Base-by-base conservation (phyloP, 92 coral and sea anemone genomes). In the Epizoanthus illoricatus region DNA sequence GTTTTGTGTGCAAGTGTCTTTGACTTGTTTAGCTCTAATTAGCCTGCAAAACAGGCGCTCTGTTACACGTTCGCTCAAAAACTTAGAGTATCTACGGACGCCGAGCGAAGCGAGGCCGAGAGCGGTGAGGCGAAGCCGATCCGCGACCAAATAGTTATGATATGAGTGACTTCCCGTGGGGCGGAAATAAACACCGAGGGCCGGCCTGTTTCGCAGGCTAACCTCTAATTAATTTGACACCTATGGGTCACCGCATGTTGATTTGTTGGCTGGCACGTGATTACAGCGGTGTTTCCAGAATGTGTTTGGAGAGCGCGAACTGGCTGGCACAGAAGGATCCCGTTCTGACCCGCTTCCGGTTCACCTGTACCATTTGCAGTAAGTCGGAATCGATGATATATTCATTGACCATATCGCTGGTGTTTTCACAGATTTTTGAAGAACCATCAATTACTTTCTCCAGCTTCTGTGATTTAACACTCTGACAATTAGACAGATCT, bases 211-310 rank as follows among this genome's bases (percentile, higher is more conserved):
- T 42, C 47, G 47, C 47, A 5, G 47, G 47, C 47, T 42, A 5
- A 45, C 49, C 49, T 7, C 8, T 7, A 28, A 45, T 45, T 45
- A 5, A 45, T 7, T 7, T 7, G 49, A 5, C 49, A 9, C 10
- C 11, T 49, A 28, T 28, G 36, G 36, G 55, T 49, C 55, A 52
- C 13, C 8, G 56, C 11, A 13, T 47, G 19, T 8, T 19, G 75
- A 71, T 5, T 12, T 43, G 11, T 12, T 33, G 23, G 52, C 41
- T 17, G 5, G 8, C 5, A 24, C 69, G 52, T 69, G 60, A 9
- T 88, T 75, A 92, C 47, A 92, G 86, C 15, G 97, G 93, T 28
- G 97, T 92, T 63, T 92, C 97, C 59, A 92, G 72, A n/a, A 79
- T 67, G 81, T 92, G 86, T 65, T 90, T 90, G 39, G 95, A 92